Evolutionary conservation across 1,140 invertebrate genomes (phyloP), one percentile per base, ranked within the genome.

Genomic region (Wiebesia pumilae): DNA sequence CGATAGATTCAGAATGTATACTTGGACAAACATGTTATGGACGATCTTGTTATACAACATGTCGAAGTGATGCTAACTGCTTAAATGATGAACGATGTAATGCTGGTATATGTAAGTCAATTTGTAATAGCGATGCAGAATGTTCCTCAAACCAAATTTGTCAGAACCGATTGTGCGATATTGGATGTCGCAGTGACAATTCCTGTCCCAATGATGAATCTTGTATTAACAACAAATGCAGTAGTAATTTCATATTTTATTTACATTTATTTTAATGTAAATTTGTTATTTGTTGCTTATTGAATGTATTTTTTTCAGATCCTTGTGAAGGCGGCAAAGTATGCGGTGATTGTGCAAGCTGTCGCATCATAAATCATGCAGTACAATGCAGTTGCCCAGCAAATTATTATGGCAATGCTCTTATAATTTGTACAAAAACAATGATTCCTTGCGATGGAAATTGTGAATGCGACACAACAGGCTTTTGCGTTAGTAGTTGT

Each of bases 261-360:
- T n/a, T 51, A 38, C 1, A 10, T 35, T 9, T 51, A 35, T 43
- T 81, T 67, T 19, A 40, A 30, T 3, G 6, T 71, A 10, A 38
- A 6, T 71, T 14, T 12, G 16, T 71, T 71, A 35, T 35, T 35
- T 12, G 1, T 38, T 75, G 27, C 9, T 33, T 27, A 62, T 4
- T 35, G 6, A 24, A 75, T 38, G 1, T 33, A 89, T 89, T 88
- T 91, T 92, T 94, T n/a, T 83, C 89, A 96, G 97, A 97, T 95
- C 97, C 97, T 3, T 98, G 97, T 90, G 95, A 95, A 54, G 95
- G 94, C 35, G 95, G 92, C 27, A 92, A 93, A 65, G 94, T 94
- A 24, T 98, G 98, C 91, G 98, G 98, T 58, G 95, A 96, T 84
- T 98, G 97, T 93, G 97, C 97, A 27, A 94, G 95, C 51, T 98